Evolutionary conservation across 2,797 vertebrate genomes (phyloP), one percentile per base, ranked within the genome.

Genomic region (Tauraco hartlaubi): DNA sequence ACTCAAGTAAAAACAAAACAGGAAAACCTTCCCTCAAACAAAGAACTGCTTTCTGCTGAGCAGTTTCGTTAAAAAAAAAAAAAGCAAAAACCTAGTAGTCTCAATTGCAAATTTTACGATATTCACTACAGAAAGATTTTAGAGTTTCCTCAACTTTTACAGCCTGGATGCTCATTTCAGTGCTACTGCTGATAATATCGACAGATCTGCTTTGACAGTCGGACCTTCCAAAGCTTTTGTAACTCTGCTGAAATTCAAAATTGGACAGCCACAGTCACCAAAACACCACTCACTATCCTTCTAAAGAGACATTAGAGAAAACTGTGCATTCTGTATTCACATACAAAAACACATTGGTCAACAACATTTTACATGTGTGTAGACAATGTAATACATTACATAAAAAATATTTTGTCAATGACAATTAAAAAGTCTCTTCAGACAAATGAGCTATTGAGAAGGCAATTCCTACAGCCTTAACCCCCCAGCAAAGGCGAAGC

Each of bases 201-300:
- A 93, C 82, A 94, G 94, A 15, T 22, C 46, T 0, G 6, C 83
- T 93, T 92, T 80, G 69, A 78, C 68, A 85, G 73, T 16, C 82
- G 88, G 93, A 71, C 46, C 84, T 94, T 89, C 74, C 37, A 51
- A 92, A 94, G 84, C 83, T 94, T 94, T 93, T 69, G 15, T 62
- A 94, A 92, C 59, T 87, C 77, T 66, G 64, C 88, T 93, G 82
- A 77, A 92, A 87, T 61, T 86, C 93, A 94, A 95, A 91, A 86
- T 94, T 69, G 96, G 92, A 54, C 64, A 77, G n/a, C 31, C 77
- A 62, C 56, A 62, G 87, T 15, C 82, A 78, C 76, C 59, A 85
- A 81, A 95, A 90, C 58, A 92, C 18, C 51, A 41, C 39, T 75
- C 67, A 63, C 20, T 64, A 39, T 35, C 9, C 5, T 58, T 91